phyloP scores from a whole-genome alignment of 1,140 invertebrate species.

The Macrobrachium rosenbergii region DNA sequence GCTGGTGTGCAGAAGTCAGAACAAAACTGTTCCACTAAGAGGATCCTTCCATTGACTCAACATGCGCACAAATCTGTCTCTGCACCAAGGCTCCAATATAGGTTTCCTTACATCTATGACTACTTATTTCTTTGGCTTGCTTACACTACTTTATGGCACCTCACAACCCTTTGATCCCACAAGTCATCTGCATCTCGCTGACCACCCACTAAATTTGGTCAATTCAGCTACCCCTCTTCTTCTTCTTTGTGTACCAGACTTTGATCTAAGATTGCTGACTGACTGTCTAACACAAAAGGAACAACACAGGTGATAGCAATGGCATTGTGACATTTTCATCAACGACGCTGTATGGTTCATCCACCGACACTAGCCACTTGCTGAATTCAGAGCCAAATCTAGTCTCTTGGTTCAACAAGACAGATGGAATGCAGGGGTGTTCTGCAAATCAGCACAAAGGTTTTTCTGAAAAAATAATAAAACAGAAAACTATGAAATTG shows the following conservation, averaged over 20 bases:
- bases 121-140: slow-evolving; percentile 63
- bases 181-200: slow-evolving; percentile 18
- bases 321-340: neutral
- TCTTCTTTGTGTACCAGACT: slow-evolving; percentile 16
- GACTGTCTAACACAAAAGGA: slow-evolving; percentile 26
- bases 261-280: neutral
- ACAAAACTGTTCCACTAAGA: slow-evolving; percentile 26
- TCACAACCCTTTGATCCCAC: slow-evolving; percentile 55
- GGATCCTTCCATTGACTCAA: neutral
- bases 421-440: slow-evolving; percentile 31
- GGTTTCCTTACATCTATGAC: slow-evolving; percentile 62
- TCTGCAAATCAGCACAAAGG: slow-evolving; percentile 35
- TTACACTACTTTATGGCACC: slow-evolving; percentile 61
- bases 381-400: neutral
- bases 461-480: slow-evolving; percentile 29
- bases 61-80: slow-evolving; percentile 30
- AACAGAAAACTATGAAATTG: neutral
- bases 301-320: slow-evolving; percentile 10
- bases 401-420: slow-evolving; percentile 10
- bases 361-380: neutral
- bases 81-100: slow-evolving; percentile 55
- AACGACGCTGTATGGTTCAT: neutral
- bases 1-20: slow-evolving; percentile 22
- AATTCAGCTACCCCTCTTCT: neutral
- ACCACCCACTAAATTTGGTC: slow-evolving; percentile 1